A percentile compares a stretch with the other conserved stretches of the same genome.
phyloP scores from a whole-genome alignment of 2,797 vertebrate genomes.

The Enteromius fasciolatus region DNA sequence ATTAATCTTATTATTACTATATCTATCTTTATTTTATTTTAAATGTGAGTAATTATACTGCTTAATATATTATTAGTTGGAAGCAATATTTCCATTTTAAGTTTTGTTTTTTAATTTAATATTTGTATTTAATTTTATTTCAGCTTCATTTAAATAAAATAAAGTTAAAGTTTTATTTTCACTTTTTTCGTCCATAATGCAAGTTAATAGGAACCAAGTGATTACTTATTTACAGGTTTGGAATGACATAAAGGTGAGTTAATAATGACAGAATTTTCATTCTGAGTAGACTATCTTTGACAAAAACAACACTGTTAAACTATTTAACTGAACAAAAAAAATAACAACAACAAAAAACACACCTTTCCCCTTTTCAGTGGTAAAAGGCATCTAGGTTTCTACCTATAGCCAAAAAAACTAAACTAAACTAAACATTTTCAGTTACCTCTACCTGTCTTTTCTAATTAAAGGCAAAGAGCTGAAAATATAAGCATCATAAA shows the following conservation, averaged over 20 bases:
- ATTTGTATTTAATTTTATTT: too few species aligned
- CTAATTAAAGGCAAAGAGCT: neutral
- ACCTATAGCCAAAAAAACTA: too few species aligned
- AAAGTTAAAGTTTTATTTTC: too few species aligned
- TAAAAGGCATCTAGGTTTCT: neutral
- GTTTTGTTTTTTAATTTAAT: neutral
- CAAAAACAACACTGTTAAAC: too few species aligned
- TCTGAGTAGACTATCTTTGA: too few species aligned
- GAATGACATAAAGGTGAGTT: too few species aligned
- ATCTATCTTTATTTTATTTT: neutral
- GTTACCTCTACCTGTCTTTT: neutral
- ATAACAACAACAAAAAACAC: neutral
- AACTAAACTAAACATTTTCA: too few species aligned
- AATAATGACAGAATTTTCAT: too few species aligned
- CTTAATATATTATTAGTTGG: neutral
- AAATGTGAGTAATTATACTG: neutral
- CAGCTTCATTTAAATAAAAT: too few species aligned
- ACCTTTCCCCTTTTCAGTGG: neutral
- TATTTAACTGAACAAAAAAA: neutral
- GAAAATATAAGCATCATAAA: neutral
- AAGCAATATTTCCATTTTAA: neutral
- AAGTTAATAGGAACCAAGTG: too few species aligned
- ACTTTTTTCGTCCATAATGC: too few species aligned
- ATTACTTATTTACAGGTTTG: too few species aligned
- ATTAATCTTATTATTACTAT: neutral